A percentile compares a stretch with the other conserved stretches of the same genome.
Conservation (phyloP, 2,888 invertebrate species). For the Ctena decussata region DNA sequence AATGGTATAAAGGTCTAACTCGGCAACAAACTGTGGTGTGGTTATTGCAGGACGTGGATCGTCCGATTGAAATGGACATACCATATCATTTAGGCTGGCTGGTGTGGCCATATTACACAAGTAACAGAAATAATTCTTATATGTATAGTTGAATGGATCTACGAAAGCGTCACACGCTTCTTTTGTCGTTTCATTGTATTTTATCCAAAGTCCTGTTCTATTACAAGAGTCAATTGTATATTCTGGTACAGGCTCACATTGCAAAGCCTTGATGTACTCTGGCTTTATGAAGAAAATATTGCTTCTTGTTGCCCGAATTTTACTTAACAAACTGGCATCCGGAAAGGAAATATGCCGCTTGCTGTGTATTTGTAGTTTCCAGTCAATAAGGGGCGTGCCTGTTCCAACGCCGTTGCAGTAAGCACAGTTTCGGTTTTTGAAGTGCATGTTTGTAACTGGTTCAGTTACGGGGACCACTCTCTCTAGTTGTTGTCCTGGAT, state of each 20-base stretch:
- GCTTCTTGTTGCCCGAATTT: neutral
- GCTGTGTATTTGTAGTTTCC: neutral
- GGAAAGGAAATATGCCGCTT: neutral
- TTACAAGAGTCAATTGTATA: neutral
- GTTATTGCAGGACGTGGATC: neutral
- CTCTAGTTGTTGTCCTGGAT: neutral
- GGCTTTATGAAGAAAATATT: neutral
- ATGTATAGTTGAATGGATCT: neutral
- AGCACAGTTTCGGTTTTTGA: neutral
- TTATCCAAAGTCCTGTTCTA: neutral
- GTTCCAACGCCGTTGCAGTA: neutral
- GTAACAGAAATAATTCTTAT: neutral
- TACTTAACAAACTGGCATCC: neutral
- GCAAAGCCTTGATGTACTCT: neutral
- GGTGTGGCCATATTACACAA: neutral
- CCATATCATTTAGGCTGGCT: neutral
- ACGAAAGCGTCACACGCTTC: neutral
- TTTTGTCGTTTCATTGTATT: neutral
- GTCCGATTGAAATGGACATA: neutral
- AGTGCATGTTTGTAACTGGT: neutral
- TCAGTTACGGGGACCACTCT: neutral
- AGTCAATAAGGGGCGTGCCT: neutral
- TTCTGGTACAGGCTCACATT: neutral
- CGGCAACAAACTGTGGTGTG: neutral
- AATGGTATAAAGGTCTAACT: neutral